Base-by-base conservation (phyloP, 1,140 invertebrate species). In the Odontomachus brunneus region DNA sequence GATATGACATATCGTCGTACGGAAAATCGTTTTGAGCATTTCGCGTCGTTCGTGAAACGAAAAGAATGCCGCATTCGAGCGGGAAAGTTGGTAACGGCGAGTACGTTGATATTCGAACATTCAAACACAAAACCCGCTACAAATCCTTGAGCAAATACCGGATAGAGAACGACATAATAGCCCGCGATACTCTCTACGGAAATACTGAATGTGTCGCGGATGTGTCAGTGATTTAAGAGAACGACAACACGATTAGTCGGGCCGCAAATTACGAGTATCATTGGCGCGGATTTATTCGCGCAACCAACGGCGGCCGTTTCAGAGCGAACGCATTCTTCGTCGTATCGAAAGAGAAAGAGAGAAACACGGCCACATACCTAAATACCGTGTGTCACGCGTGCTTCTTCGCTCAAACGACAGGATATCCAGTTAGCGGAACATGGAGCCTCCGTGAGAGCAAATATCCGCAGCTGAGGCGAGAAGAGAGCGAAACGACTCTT, bases 51-150 rank as follows among this genome's bases (percentile, higher is more conserved):
- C 38, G 15, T 22, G 44, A 26, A 7, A 38, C 24, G 14, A 51
- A 65, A 14, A 33, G 9, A 24, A 22, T 3, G 11, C 7, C 51
- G n/a, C 65, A 15, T 51, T 29, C 11, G 49, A 48, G 60, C 74
- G 48, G 44, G 24, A 33, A 12, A 62, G 38, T 66, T 7, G 55
- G 22, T 48, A 75, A 44, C 9, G 38, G 9, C 17, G 22, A 44
- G 22, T n/a, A 24, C 62, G 74, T 78, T 55, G 62, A 67, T 24
- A 44, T 67, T 67, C 15, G 22, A 78, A 67, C 12, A 29, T 11
- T 66, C 22, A 44, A 12, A 5, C 0, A 24, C 15, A 29, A 51
- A 7, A 3, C 17, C 44, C 14, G 9, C 44, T 19, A 26, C 2
- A 19, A 60, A 26, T 48, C 12, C 9, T 9, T 11, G 19, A 14